phyloP scores from a whole-genome alignment of 2,797 vertebrate genomes.

The Urophycis tenuis region DNA sequence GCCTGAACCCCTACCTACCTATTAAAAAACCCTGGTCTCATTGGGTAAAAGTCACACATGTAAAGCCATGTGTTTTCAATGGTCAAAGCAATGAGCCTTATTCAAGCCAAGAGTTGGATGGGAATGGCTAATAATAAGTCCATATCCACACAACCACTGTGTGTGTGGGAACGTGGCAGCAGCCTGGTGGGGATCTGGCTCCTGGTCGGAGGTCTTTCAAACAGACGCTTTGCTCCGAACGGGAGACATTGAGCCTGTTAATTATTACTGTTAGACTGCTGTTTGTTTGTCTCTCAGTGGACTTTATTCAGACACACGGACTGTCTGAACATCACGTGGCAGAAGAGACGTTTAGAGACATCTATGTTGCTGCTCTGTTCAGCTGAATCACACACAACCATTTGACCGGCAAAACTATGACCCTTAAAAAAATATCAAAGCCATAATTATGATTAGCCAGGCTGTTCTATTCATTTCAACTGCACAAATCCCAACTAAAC shows the following conservation, averaged over 20 bases:
- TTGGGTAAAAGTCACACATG: background rate
- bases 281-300: constrained; percentile 45
- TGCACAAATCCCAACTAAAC: background rate
- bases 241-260: constrained; percentile 56
- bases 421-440: too few relatives aligned
- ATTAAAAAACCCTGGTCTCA: background rate
- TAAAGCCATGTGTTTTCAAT: background rate
- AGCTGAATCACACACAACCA: too few relatives aligned
- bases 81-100: background rate
- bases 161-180: too few relatives aligned
- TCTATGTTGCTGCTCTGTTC: background rate
- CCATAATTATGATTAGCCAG: background rate
- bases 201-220: background rate
- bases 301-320: constrained; percentile 40
- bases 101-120: background rate
- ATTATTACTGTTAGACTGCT: constrained; percentile 51
- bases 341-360: background rate
- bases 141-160: background rate
- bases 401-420: too few relatives aligned
- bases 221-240: background rate
- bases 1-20: background rate
- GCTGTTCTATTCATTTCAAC: too few relatives aligned
- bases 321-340: background rate
- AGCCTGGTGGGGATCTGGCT: background rate
- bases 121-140: background rate